Percentiles rank a stretch among this genome's conserved stretches.
Conservation (phyloP, 2,797 vertebrate species). For the Xiphophorus birchmanni region DNA sequence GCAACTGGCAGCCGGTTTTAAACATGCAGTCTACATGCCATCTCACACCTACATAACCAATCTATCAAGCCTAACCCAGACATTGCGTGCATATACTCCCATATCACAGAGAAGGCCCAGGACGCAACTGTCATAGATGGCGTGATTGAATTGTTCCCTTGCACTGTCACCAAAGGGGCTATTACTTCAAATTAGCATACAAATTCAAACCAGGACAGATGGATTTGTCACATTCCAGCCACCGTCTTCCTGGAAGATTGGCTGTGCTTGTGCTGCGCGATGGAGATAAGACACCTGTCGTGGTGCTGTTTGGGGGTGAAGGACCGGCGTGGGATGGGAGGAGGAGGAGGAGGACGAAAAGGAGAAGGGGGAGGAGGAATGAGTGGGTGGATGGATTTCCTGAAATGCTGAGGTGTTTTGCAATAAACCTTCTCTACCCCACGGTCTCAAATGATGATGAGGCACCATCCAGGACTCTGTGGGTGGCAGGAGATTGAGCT, state of each 20-base stretch:
- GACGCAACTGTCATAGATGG: constrained; percentile 83
- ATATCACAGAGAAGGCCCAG: constrained; percentile 74
- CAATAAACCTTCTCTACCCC: constrained; percentile 74
- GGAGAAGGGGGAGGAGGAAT: constrained; percentile 45
- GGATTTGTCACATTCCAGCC: constrained; percentile 88
- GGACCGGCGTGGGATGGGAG: neutral
- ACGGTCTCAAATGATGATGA: constrained; percentile 75
- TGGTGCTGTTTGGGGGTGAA: constrained; percentile 49
- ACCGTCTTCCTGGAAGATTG: constrained; percentile 84
- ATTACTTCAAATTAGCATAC: constrained; percentile 91
- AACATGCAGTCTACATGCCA: constrained; percentile 76
- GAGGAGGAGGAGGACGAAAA: neutral
- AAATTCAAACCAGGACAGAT: constrained; percentile 89
- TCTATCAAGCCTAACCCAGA: constrained; percentile 79
- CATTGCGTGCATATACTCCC: constrained; percentile 70
- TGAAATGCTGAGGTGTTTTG: constrained; percentile 75
- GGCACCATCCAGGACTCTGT: constrained; percentile 69
- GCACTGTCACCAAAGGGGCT: constrained; percentile 86
- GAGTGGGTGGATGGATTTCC: constrained; percentile 67
- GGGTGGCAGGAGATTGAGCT: constrained; percentile 70
- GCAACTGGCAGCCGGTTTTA: constrained; percentile 73
- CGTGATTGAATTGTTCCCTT: constrained; percentile 87
- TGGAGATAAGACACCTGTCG: constrained; percentile 88
- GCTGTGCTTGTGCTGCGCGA: constrained; percentile 80
- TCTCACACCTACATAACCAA: constrained; percentile 71